Conservation (phyloP, 2,113 vertebrate species). For the Pangasianodon gigas region DNA sequence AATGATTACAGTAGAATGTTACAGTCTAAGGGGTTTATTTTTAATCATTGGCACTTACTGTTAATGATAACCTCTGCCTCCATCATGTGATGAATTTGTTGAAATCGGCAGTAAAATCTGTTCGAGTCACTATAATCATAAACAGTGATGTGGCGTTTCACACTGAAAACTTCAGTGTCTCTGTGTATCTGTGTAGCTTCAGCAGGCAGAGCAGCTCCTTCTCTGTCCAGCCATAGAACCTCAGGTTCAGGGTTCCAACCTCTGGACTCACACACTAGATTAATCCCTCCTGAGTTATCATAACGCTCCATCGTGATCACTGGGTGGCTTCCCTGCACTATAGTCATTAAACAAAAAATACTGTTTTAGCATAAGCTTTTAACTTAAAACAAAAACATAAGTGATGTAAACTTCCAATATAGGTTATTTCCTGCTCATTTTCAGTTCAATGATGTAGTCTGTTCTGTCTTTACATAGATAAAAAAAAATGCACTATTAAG, state of each 20-base stretch:
- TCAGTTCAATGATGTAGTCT: no score
- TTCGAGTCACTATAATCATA: neutral
- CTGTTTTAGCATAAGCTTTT: neutral
- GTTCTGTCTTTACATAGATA: no score
- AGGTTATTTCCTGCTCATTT: no score
- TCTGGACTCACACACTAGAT: neutral
- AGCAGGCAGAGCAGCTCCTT: neutral
- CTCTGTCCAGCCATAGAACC: neutral
- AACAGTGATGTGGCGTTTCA: neutral
- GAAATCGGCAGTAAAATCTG: neutral
- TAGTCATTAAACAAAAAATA: neutral
- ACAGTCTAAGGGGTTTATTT: neutral
- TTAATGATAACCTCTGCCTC: neutral
- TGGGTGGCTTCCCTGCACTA: neutral
- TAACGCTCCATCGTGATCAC: neutral
- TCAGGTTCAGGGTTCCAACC: neutral
- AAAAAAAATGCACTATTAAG: no score
- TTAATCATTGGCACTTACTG: neutral
- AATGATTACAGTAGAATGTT: neutral
- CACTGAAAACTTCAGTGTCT: neutral
- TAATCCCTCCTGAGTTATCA: neutral
- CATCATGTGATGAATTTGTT: neutral
- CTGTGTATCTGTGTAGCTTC: neutral
- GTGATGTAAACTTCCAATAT: neutral
- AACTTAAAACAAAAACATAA: neutral